phyloP scores from a whole-genome alignment of 2,113 vertebrate genomes.

The Pardalotus punctatus region DNA sequence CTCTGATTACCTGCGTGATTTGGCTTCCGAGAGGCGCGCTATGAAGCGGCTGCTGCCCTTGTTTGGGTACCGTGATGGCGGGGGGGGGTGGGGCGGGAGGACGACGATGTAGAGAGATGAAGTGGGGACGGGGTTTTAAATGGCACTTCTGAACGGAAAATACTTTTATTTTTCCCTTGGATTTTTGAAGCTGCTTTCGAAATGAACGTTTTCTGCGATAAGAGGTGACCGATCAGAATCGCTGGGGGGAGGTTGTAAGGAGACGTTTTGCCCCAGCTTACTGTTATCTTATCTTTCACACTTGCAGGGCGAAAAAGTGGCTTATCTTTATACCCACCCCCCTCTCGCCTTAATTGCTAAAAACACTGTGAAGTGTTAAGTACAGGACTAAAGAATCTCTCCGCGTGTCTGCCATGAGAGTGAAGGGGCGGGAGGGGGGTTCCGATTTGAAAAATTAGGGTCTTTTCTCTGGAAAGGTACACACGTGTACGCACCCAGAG shows the following conservation, averaged over 20 bases:
- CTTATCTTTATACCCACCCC: conserved; percentile 75
- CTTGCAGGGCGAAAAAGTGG: conserved; percentile 73
- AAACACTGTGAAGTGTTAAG: conserved; percentile 72
- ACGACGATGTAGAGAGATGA: not conserved
- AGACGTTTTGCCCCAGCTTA: conserved; percentile 77
- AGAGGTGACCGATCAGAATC: conserved; percentile 79
- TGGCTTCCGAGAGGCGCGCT: conserved; percentile 17
- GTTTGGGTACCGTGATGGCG: not conserved
- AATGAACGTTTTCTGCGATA: conserved; percentile 75
- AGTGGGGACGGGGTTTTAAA: conserved; percentile 45
- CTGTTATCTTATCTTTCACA: conserved; percentile 81
- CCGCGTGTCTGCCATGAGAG: conserved; percentile 40
- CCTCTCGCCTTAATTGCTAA: conserved; percentile 76
- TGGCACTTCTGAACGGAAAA: conserved; percentile 62
- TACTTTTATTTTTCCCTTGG: conserved; percentile 42
- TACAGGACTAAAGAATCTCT: conserved; percentile 64
- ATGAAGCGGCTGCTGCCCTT: not conserved
- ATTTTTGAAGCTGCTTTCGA: conserved; percentile 69
- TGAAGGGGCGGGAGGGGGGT: not conserved
- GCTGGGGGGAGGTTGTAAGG: conserved; percentile 75
- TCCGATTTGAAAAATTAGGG: conserved; percentile 34
- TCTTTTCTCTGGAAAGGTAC: not conserved
- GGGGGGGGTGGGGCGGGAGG: not conserved
- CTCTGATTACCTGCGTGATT: conserved; percentile 60
- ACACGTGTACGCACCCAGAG: not conserved